Evolutionary conservation across 2,797 vertebrate genomes (phyloP).

Genomic region (Spheniscus humboldti): DNA sequence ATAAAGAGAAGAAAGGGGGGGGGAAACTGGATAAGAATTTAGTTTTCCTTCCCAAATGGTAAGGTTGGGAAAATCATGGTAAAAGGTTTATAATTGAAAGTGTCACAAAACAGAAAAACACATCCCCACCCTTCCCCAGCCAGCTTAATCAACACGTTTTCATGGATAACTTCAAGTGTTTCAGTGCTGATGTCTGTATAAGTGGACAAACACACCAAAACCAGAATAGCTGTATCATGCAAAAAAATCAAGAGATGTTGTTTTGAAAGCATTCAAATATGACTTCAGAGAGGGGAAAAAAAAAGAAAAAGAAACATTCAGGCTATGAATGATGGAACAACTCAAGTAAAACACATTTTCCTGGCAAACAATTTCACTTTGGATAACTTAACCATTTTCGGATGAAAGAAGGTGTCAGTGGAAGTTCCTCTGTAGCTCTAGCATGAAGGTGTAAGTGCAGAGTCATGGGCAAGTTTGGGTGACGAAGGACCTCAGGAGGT

Average conservation of each 20-base stretch:
- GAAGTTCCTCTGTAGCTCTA: neutral
- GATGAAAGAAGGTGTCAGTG: neutral
- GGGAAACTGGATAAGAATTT: neutral
- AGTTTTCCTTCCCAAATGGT: neutral
- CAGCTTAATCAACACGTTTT: neutral
- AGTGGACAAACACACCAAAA: neutral
- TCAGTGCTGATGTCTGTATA: neutral
- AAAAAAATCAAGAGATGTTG: neutral
- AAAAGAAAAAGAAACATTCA: neutral
- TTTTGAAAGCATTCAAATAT: neutral
- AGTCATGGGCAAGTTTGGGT: neutral
- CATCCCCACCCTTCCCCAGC: neutral
- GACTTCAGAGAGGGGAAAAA: neutral
- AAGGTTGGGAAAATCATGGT: neutral
- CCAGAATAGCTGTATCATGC: neutral
- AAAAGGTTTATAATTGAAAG: neutral
- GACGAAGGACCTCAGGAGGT: neutral
- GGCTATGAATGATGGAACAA: neutral
- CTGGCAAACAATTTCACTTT: neutral
- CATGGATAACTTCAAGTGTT: neutral
- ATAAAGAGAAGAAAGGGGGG: neutral
- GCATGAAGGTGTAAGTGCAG: neutral
- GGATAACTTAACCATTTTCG: neutral
- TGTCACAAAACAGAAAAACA: neutral
- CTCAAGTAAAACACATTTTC: neutral